Evolutionary conservation across 2,888 invertebrate genomes (phyloP), one percentile per base, ranked within the genome.

Genomic region (Saturnia japonica): DNA sequence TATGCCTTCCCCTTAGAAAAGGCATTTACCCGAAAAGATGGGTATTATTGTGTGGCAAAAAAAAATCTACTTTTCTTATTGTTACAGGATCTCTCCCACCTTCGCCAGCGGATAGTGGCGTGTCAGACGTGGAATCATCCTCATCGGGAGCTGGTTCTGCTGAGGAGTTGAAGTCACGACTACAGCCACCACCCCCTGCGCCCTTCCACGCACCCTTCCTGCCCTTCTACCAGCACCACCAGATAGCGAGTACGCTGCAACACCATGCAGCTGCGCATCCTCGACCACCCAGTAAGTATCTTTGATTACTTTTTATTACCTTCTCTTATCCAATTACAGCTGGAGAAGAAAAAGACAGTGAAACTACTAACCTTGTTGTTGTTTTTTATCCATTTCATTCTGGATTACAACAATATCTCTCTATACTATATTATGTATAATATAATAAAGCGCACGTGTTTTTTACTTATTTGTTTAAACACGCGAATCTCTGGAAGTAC

Each of bases 61-160:
- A 54, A 60, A 60, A 60, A 60, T 14, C 28, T 22, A 40, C 3
- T 9, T 42, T 67, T 28, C 25, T 2, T 22, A 40, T 70, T 67
- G 70, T 67, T 43, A 1, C 94, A 97, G 99, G 98, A 90, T 99
- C 99, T 82, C 96, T 99, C 87, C 99, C 99, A 76, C 99, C 99
- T 70, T 99, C 98, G 90, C 99, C 99, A 76, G 99, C 99, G 70
- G 99, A 99, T 95, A 98, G 98, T 88, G 99, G 99, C 75, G 99
- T 99, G 70, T 98, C 98, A 72, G 99, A 99, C 93, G 98, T 99
- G 83, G 99, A 99, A 94, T 98, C 98, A 80, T 98, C 98, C 76
- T 98, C 98, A 81, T 96, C 96, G 64, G 96, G 96, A 74, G 97
- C 96, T 11, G 96, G 96, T 71, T 96, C 95, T 34, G 96, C 95